Evolutionary conservation across 2,113 vertebrate genomes (phyloP), one percentile per base, ranked within the genome.

Genomic region (Cygnus atratus): DNA sequence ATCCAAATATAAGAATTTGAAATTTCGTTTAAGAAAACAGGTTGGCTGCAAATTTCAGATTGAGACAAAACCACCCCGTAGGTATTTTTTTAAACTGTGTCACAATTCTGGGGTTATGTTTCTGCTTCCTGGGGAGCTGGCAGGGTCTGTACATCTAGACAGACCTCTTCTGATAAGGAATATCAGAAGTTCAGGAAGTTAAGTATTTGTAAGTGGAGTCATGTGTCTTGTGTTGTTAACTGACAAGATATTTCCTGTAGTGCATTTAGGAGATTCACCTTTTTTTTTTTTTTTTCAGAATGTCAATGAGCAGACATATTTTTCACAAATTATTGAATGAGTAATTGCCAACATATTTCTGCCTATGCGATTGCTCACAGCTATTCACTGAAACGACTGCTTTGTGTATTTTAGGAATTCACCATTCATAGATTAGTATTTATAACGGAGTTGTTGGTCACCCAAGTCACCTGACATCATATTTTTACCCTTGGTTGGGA

Each of bases 241-340:
- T 90, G 65, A 39, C 63, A 86, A 86, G 57, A 28, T 78, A 90
- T 35, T 81, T 94, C 65, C 83, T 0, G 0, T 46, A 86, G 70
- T 71, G n/a, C 46, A 86, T 78, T 90, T 65, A 80, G 17, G 57
- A 80, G 72, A 80, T 88, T 74, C 87, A 52, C 58, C 55, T 70
- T 63, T 39, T 59, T 41, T 54, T n/a, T n/a, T n/a, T 37, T 59
- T 41, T 54, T n/a, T 1, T 39, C 14, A 41, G 78, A 92, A 77
- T 67, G 79, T 94, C 82, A 88, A 61, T 75, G 57, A 94, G 66
- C 39, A 92, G 92, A 75, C 65, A 54, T 67, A 74, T 92, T 92
- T 93, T 90, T 68, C 80, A 92, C 46, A 78, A 93, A 92, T 88
- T 94, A 81, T 78, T 82, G 33, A 94, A 80, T 90, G 72, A 90